Evolutionary conservation across 2,888 invertebrate genomes (phyloP).

Genomic region (Deroplatys truncata): DNA sequence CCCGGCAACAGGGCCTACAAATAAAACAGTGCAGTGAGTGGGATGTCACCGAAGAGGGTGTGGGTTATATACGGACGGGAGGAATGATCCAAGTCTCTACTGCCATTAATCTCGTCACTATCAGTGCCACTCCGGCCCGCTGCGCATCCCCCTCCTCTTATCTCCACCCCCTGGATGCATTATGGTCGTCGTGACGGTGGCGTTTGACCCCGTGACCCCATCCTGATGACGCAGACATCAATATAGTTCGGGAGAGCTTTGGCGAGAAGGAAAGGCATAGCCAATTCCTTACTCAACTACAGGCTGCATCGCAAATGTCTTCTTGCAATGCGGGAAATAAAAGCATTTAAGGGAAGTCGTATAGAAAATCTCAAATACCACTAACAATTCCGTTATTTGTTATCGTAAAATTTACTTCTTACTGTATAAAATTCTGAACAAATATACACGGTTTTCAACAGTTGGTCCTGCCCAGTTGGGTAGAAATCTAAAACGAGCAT

Average conservation of each 20-base stretch:
- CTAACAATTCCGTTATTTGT: no score
- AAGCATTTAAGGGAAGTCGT: background rate
- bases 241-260: background rate
- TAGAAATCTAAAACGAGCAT: no score
- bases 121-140: background rate
- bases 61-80: background rate
- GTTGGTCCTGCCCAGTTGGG: no score
- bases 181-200: slow-evolving; percentile 10
- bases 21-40: background rate
- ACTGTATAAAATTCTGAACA: no score
- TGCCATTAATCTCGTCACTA: background rate
- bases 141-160: background rate
- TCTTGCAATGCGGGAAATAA: background rate
- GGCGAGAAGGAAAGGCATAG: background rate
- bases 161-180: background rate
- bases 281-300: background rate
- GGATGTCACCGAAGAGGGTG: background rate
- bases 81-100: background rate
- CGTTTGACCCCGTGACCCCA: slow-evolving; percentile 25
- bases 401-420: no score
- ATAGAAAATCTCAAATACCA: no score
- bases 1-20: no score
- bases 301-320: background rate
- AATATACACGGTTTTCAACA: no score
- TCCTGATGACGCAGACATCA: slow-evolving; percentile 9